Percentiles rank a stretch among this genome's conserved stretches.
These are phyloP conservation scores for Scaptodrosophila latifasciaeformis DNA, from an alignment of 2,888 invertebrate genomes.

Conservation along the genomic window DNA sequence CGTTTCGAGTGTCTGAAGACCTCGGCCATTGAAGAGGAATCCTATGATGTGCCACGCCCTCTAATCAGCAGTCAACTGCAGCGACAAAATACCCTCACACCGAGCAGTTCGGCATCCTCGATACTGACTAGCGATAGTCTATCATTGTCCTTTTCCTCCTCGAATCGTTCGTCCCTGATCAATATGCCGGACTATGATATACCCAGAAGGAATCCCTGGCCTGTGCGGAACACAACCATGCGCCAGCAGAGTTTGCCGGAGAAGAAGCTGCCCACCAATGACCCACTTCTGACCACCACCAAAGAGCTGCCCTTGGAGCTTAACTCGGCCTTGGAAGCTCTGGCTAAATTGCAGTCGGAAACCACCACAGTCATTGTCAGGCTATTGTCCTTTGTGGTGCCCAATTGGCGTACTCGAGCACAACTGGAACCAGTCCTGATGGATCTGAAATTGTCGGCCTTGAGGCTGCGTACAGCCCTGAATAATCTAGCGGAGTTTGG, in stretches of 20 bases:
- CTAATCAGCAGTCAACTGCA: conserved; percentile 70
- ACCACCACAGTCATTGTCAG: conserved; percentile 88
- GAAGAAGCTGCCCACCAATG: conserved; percentile 28
- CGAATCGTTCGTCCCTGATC: conserved; percentile 77
- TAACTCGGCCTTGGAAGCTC: conserved; percentile 84
- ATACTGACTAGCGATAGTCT: conserved; percentile 80
- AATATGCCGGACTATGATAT: conserved; percentile 84
- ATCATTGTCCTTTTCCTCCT: conserved; percentile 76
- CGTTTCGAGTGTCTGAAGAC: conserved; percentile 69
- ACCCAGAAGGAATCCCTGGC: conserved; percentile 77
- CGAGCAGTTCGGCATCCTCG: conserved; percentile 82
- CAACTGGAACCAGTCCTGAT: conserved; percentile 86
- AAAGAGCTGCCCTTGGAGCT: conserved; percentile 85
- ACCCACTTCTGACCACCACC: conserved; percentile 30
- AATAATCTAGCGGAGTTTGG: conserved; percentile 93
- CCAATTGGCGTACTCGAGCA: conserved; percentile 88
- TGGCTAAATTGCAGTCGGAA: conserved; percentile 85
- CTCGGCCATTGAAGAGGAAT: conserved; percentile 75
- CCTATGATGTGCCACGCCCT: conserved; percentile 81
- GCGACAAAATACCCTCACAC: conserved; percentile 78
- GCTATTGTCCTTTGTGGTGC: conserved; percentile 84
- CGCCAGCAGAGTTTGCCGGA: conserved; percentile 71
- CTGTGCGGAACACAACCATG: conserved; percentile 60
- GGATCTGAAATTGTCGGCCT: conserved; percentile 88
- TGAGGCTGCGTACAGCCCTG: conserved; percentile 85